Evolutionary conservation across 2,113 vertebrate genomes (phyloP), one percentile per base, ranked within the genome.

Genomic region (Hassar affinis): DNA sequence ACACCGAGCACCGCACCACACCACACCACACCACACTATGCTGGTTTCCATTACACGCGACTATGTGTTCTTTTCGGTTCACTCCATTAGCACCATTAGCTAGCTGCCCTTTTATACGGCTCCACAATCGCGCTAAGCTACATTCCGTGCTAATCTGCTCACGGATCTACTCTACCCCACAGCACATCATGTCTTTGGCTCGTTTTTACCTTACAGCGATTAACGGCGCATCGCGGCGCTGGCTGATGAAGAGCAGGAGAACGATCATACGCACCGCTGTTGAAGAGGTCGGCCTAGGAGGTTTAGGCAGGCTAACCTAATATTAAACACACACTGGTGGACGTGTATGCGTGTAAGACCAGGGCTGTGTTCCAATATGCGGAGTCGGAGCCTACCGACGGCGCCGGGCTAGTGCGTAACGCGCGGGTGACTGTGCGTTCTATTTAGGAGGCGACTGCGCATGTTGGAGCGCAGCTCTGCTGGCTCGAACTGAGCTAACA

Each of bases 261-360:
- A 62, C n/a, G 45, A 38, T 10, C 2, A 14, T 49, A 20, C 79
- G 52, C 84, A 86, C 85, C 85, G 85, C 71, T 84, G 69, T 77
- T 80, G 78, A 51, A 77, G 78, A 69, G 79, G 64, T 78, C 49
- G 85, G 85, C 85, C 82, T 84, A 69, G 80, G 66, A 57, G 82
- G 30, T 80, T 80, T 17, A 71, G 56, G 64, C 49, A 84, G 79
- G 81, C 81, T 86, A 80, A 66, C 61, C 79, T 81, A 45, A 86
- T 47, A 80, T 79, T 79, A 35, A 79, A 86, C 77, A 82, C 81
- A 83, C 69, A 80, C 78, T 74, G 75, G 71, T 84, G 81, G 81
- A 84, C 51, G 85, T 86, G 85, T 77, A 84, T 84, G 82, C 78
- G 85, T 79, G 82, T 81, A 77, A 86, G 78, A 77, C 47, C 52